These are phyloP conservation scores for Takifugu ocellatus DNA, from an alignment of 2,797 vertebrate genomes.

Conservation along the genomic window DNA sequence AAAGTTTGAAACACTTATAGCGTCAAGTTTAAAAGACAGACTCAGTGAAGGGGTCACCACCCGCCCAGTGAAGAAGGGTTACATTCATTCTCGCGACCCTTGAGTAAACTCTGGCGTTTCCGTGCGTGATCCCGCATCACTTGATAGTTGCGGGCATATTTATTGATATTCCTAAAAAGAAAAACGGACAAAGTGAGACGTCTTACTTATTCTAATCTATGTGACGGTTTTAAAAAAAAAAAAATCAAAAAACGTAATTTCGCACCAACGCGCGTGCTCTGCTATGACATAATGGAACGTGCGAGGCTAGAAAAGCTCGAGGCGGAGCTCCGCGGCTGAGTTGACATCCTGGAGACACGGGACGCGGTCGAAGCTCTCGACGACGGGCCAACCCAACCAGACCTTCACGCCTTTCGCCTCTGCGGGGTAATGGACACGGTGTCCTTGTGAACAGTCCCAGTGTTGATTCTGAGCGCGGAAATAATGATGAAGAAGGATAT, in stretches of 20 bases:
- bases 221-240: constrained; percentile 51
- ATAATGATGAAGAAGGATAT: constrained; percentile 91
- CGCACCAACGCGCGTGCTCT: constrained; percentile 75
- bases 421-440: constrained; percentile 42
- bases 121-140: too few species aligned
- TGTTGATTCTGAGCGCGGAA: constrained; percentile 4
- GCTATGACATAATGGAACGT: constrained; percentile 84
- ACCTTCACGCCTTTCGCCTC: too few species aligned
- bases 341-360: not conserved
- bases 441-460: constrained; percentile 17
- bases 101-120: too few species aligned
- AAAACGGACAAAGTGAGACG: constrained; percentile 36
- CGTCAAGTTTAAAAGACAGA: too few species aligned
- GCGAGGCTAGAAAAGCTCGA: constrained; percentile 74
- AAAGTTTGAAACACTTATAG: too few species aligned
- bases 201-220: not conserved
- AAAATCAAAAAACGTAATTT: constrained; percentile 73
- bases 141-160: too few species aligned
- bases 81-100: too few species aligned
- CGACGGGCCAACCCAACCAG: too few species aligned
- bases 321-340: constrained; percentile 34
- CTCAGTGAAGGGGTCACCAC: too few species aligned
- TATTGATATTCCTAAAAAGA: too few species aligned
- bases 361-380: not conserved
- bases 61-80: too few species aligned